These are phyloP conservation scores for Pardalotus punctatus DNA, from an alignment of 2,113 vertebrate species.

Conservation along the genomic window DNA sequence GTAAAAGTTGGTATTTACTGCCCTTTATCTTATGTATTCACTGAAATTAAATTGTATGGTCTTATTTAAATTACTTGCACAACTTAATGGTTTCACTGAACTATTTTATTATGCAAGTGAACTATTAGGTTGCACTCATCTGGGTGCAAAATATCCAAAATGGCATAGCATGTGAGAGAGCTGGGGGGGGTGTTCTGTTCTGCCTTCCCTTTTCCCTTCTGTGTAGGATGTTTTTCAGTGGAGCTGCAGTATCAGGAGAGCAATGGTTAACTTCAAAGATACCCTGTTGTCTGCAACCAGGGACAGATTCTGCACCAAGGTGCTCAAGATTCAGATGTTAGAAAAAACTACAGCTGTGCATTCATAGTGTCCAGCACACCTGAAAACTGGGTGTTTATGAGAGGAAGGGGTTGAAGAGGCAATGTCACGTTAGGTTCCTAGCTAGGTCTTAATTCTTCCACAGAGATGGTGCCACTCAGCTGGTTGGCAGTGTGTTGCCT, in stretches of 20 bases:
- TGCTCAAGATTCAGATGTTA: background rate
- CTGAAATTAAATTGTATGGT: background rate
- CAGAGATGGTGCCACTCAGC: background rate
- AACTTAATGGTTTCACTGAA: conserved; percentile 1
- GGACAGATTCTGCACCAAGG: background rate
- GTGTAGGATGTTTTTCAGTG: background rate
- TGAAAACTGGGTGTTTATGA: background rate
- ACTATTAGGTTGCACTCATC: background rate
- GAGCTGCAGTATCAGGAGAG: background rate
- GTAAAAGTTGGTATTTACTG: conserved; percentile 49
- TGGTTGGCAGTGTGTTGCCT: background rate
- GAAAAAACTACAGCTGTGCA: background rate
- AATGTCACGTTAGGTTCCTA: background rate
- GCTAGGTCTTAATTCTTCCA: background rate
- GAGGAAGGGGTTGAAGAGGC: background rate
- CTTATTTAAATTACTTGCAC: background rate
- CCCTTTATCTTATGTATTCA: conserved; percentile 1
- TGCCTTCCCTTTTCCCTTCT: background rate
- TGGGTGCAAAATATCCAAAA: background rate
- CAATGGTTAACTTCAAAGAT: background rate
- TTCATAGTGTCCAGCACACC: background rate
- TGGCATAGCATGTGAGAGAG: background rate
- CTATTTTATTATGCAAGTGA: background rate
- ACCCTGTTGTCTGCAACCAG: background rate
- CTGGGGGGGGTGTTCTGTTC: background rate